Percentiles rank a stretch among this genome's conserved stretches.
phyloP scores from a whole-genome alignment of 2,797 vertebrate genomes.

The Acridotheres tristis region DNA sequence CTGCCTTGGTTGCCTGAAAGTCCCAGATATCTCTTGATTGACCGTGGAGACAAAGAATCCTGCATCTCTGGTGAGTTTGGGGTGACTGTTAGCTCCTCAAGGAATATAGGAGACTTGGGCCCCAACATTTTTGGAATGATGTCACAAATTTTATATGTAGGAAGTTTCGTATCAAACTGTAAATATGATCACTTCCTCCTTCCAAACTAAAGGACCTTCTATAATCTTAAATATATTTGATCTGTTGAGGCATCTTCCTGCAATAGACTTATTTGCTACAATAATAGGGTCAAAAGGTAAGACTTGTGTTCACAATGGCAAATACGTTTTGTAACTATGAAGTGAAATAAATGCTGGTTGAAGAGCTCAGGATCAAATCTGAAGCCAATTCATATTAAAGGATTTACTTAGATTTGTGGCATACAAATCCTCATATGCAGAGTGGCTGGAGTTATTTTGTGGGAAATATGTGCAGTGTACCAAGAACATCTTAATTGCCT shows the following conservation, averaged over 20 bases:
- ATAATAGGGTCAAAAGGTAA: background rate
- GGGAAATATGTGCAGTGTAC: background rate
- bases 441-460: background rate
- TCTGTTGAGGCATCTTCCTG: background rate
- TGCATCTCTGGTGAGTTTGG: constrained; percentile 81
- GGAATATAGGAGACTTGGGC: background rate
- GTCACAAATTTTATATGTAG: background rate
- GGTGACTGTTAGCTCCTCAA: background rate
- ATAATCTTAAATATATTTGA: background rate
- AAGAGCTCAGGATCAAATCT: constrained; percentile 3
- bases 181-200: background rate
- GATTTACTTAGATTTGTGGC: constrained; percentile 43
- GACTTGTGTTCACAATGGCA: background rate
- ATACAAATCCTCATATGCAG: background rate
- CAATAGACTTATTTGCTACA: background rate
- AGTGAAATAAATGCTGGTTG: background rate
- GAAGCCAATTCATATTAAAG: constrained; percentile 41
- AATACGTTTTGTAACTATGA: background rate
- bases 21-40: constrained; percentile 91
- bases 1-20: constrained; percentile 93
- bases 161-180: background rate
- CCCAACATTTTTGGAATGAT: background rate
- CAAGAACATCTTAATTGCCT: background rate
- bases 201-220: background rate
- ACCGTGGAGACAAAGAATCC: constrained; percentile 83